Evolutionary conservation across 2,888 invertebrate genomes (phyloP).

Genomic region (Sepioteuthis lessoniana): DNA sequence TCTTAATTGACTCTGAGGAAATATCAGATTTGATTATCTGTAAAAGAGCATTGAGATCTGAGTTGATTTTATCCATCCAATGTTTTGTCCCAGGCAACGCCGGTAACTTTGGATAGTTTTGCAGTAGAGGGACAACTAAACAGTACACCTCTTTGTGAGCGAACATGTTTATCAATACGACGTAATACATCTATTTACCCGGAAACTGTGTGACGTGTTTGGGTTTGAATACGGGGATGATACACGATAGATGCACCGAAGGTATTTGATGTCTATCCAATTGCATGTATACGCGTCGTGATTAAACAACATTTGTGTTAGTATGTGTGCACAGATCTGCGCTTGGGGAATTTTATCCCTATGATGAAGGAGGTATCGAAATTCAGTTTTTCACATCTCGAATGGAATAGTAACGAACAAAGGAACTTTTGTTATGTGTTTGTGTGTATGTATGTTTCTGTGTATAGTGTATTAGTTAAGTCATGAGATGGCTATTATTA

Average conservation of each 20-base stretch:
- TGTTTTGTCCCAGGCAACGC: too few relatives aligned
- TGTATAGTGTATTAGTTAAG: neutral
- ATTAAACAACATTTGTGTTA: neutral
- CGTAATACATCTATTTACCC: neutral
- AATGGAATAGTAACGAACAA: neutral
- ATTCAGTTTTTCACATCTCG: neutral
- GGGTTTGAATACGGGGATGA: neutral
- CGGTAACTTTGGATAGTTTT: neutral
- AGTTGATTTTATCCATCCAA: too few relatives aligned
- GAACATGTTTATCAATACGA: neutral
- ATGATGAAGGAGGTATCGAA: neutral
- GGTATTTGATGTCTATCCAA: conserved; percentile 14
- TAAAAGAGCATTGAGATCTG: too few relatives aligned
- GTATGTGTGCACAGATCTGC: neutral
- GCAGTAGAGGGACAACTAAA: neutral
- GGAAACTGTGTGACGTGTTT: conserved; percentile 14
- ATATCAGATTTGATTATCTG: too few relatives aligned
- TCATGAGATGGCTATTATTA: conserved; percentile 7
- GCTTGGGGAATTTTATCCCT: neutral
- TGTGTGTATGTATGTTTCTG: conserved; percentile 6
- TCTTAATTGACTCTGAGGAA: too few relatives aligned
- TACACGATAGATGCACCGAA: neutral
- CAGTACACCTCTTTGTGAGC: neutral
- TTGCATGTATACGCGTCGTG: neutral
- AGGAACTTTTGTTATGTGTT: neutral